Conservation (phyloP, 92 coral and sea anemone genomes). For the Galaxea fascicularis region DNA sequence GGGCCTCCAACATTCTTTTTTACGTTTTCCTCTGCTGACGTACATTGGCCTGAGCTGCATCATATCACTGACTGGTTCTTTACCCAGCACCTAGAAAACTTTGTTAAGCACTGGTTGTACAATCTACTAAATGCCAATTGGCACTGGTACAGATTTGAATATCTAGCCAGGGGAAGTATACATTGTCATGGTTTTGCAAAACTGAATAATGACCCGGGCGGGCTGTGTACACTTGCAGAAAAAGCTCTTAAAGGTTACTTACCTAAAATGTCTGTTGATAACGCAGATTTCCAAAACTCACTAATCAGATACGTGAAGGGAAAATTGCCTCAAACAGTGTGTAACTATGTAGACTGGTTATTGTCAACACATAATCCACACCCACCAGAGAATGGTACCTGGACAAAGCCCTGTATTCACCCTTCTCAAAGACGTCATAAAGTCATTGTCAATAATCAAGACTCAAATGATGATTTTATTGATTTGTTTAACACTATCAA, state of each 20-base stretch:
- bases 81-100: conserved; percentile 67
- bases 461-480: conserved; percentile 62
- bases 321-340: conserved; percentile 63
- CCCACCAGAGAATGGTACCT: conserved; percentile 67
- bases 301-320: conserved; percentile 53
- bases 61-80: conserved; percentile 78
- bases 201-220: conserved; percentile 71
- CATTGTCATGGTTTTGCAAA: conserved; percentile 71
- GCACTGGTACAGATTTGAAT: conserved; percentile 78
- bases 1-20: conserved; percentile 79
- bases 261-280: conserved; percentile 39
- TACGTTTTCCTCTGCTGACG: conserved; percentile 81
- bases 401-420: conserved; percentile 72
- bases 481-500: conserved; percentile 65
- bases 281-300: conserved; percentile 35
- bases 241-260: conserved; percentile 66
- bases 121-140: conserved; percentile 66
- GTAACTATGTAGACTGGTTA: conserved; percentile 75
- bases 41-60: conserved; percentile 81
- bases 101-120: conserved; percentile 74
- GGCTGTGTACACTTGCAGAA: conserved; percentile 59
- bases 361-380: conserved; percentile 72
- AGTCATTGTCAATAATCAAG: conserved; percentile 5
- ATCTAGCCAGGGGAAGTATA: conserved; percentile 65
- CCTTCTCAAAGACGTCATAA: conserved; percentile 57